A percentile compares a stretch with the other conserved stretches of the same genome.
Evolutionary conservation across 2,113 vertebrate species (phyloP).

Genomic region (Channa maculata): DNA sequence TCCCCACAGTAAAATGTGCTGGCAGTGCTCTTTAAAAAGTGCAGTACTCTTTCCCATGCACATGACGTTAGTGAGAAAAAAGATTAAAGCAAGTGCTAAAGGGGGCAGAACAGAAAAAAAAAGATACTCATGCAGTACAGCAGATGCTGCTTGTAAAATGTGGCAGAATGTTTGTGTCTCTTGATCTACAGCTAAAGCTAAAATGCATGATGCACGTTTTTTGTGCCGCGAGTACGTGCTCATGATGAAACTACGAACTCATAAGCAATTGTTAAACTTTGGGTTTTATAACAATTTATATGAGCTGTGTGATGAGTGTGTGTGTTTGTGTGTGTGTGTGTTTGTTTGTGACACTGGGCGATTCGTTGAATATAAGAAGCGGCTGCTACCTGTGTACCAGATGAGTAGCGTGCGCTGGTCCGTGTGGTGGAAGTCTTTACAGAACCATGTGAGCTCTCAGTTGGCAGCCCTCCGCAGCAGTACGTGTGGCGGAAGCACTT

Average conservation of each 20-base stretch:
- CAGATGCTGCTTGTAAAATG: constrained; percentile 54
- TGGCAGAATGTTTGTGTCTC: constrained; percentile 39
- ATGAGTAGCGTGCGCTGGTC: constrained; percentile 98
- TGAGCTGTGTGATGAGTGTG: not conserved
- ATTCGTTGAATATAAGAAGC: constrained; percentile 5
- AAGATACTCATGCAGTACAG: constrained; percentile 68
- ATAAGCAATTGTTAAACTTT: constrained; percentile 1
- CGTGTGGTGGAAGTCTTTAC: constrained; percentile 94
- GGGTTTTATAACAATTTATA: not conserved
- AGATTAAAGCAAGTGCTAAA: constrained; percentile 68
- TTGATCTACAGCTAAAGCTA: constrained; percentile 34
- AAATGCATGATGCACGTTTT: constrained; percentile 28
- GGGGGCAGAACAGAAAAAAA: constrained; percentile 55
- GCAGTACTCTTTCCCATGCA: constrained; percentile 62
- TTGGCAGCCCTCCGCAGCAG: constrained; percentile 93
- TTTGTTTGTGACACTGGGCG: not conserved
- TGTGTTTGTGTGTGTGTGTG: not conserved
- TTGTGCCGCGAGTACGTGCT: not conserved
- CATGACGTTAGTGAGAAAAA: constrained; percentile 72
- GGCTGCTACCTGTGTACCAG: constrained; percentile 94
- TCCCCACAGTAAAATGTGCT: constrained; percentile 45
- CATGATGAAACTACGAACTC: constrained; percentile 1
- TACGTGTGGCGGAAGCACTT: constrained; percentile 98
- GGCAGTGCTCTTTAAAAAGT: constrained; percentile 56
- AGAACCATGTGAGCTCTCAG: constrained; percentile 95